Evolutionary conservation across 2,797 vertebrate species (phyloP).

Genomic region (Loriculus beryllinus): DNA sequence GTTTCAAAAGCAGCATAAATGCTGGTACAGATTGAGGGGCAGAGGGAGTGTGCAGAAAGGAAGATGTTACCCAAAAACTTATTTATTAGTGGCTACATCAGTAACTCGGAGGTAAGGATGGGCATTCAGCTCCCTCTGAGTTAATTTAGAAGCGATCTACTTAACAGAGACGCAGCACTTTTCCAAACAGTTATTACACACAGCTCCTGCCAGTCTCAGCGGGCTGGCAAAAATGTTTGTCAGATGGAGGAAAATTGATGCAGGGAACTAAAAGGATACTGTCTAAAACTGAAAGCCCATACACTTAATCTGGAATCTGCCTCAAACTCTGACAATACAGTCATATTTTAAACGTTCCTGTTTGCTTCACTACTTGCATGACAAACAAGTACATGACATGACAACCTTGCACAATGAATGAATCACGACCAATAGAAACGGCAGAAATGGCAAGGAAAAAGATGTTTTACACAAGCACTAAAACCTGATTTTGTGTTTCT

Average conservation of each 20-base stretch:
- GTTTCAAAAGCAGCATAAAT: not conserved
- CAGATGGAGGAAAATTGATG: not conserved
- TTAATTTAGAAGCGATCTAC: not conserved
- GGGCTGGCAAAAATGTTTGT: not conserved
- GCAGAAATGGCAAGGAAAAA: not conserved
- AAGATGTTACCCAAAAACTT: not conserved
- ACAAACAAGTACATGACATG: no score
- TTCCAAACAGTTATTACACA: not conserved
- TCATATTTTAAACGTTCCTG: not conserved
- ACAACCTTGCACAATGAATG: not conserved
- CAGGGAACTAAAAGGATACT: not conserved
- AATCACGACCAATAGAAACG: not conserved
- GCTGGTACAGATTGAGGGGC: not conserved
- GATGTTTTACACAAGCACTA: not conserved
- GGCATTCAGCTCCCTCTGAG: not conserved
- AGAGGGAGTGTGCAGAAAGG: accelerated
- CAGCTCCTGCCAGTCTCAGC: not conserved
- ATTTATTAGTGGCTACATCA: not conserved
- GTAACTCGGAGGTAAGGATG: not conserved
- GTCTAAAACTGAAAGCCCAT: not conserved
- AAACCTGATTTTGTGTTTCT: accelerated
- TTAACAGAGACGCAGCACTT: not conserved
- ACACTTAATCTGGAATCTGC: not conserved
- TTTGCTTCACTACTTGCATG: not conserved
- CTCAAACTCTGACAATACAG: not conserved